Conservation (phyloP, 1,140 invertebrate genomes). For the Heliconius congener region DNA sequence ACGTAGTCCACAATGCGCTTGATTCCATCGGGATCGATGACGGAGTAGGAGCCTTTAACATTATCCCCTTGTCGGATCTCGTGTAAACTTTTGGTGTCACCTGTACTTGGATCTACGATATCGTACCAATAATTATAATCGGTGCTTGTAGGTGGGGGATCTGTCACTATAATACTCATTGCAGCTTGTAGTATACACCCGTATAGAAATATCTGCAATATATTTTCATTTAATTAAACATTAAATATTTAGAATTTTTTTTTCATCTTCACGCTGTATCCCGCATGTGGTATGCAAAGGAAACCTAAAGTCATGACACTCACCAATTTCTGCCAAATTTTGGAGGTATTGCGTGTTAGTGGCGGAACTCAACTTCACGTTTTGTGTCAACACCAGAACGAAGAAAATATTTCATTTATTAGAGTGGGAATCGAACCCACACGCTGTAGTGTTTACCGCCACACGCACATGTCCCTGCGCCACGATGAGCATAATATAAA, state of each 20-base stretch:
- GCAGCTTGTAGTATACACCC: slow-evolving; percentile 44
- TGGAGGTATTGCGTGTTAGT: too few relatives aligned
- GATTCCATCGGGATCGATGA: slow-evolving; percentile 85
- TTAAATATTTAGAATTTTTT: neutral
- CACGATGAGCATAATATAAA: too few relatives aligned
- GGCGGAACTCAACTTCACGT: too few relatives aligned
- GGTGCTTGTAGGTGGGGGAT: slow-evolving; percentile 57
- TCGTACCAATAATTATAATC: slow-evolving; percentile 82
- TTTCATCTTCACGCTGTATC: too few relatives aligned
- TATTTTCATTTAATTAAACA: neutral
- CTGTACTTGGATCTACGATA: slow-evolving; percentile 80
- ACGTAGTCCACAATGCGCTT: slow-evolving; percentile 87
- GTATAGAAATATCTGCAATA: slow-evolving; percentile 51
- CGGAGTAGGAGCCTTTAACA: slow-evolving; percentile 82
- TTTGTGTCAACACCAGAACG: too few relatives aligned
- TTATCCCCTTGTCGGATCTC: slow-evolving; percentile 83
- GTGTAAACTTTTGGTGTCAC: slow-evolving; percentile 83
- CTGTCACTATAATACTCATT: slow-evolving; percentile 65
- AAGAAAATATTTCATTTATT: too few relatives aligned
- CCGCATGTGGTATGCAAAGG: too few relatives aligned
- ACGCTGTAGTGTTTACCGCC: too few relatives aligned
- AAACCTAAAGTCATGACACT: too few relatives aligned
- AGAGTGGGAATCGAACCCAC: too few relatives aligned
- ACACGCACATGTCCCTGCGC: too few relatives aligned
- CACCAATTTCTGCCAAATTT: too few relatives aligned